Evolutionary conservation across 2,113 vertebrate species (phyloP).

Genomic region (Mandrillus leucophaeus): DNA sequence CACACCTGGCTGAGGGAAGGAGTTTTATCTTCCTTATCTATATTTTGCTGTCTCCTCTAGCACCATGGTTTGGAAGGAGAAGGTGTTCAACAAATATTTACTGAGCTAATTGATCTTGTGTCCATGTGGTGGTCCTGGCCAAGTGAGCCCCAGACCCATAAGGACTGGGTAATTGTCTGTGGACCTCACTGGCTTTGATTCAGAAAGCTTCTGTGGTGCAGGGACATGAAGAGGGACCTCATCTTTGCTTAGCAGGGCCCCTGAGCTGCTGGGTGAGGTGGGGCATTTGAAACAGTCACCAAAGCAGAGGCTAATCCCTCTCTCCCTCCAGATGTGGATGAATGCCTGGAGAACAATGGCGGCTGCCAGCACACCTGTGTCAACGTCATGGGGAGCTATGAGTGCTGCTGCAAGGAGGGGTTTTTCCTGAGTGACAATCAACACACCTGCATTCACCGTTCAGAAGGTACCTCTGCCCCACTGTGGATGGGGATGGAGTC

Average conservation of each 20-base stretch:
- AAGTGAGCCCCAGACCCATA: neutral
- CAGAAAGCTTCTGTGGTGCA: neutral
- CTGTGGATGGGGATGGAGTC: rapidly evolving
- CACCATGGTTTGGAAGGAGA: neutral
- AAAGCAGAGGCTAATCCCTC: neutral
- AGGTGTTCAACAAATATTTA: neutral
- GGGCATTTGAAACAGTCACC: neutral
- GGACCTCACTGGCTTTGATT: neutral
- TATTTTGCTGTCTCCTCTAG: neutral
- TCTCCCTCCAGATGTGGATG: constrained; percentile 84
- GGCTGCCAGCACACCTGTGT: constrained; percentile 97
- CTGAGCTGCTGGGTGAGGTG: neutral
- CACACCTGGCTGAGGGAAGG: neutral
- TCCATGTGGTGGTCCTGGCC: neutral
- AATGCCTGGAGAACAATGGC: constrained; percentile 95
- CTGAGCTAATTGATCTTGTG: neutral
- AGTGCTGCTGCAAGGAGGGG: constrained; percentile 94
- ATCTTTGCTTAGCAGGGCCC: neutral
- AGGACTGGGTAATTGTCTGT: neutral
- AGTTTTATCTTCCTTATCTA: neutral
- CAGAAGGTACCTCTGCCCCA: constrained; percentile 87
- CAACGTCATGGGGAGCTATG: constrained; percentile 97
- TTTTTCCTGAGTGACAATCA: constrained; percentile 99
- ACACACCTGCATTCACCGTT: constrained; percentile 98
- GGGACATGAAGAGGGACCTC: neutral